Evolutionary conservation across 2,888 invertebrate genomes (phyloP).

Genomic region (Patella pellucida): DNA sequence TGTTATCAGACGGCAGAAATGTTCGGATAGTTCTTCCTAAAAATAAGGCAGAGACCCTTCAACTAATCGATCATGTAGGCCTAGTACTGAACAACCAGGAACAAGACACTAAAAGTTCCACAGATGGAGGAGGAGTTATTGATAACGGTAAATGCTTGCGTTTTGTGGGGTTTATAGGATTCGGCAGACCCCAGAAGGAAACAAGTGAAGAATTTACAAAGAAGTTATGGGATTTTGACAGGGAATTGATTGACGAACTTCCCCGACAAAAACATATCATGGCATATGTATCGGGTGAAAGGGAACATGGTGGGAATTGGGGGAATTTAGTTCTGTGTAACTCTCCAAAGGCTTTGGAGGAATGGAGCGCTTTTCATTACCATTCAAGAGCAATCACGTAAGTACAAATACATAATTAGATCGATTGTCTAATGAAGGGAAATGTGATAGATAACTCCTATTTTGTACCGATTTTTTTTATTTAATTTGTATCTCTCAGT

Average conservation of each 20-base stretch:
- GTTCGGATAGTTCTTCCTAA: not conserved
- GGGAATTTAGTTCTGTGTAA: not conserved
- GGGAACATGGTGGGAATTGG: not conserved
- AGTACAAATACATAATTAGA: too few species aligned
- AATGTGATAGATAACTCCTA: too few species aligned
- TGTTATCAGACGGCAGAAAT: not conserved
- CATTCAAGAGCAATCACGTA: not conserved
- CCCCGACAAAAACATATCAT: not conserved
- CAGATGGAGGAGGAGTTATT: not conserved
- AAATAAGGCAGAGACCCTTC: not conserved
- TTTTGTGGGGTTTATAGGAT: not conserved
- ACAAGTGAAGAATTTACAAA: not conserved
- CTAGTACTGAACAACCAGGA: not conserved
- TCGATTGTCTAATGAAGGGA: too few species aligned
- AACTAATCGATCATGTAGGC: not conserved
- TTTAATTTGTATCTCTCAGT: too few species aligned
- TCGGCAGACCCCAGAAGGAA: not conserved
- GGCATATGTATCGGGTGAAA: not conserved
- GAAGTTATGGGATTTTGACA: not conserved
- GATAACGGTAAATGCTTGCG: not conserved
- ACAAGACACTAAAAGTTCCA: not conserved
- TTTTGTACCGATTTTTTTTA: too few species aligned
- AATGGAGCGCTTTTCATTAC: not conserved
- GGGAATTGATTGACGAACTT: not conserved
- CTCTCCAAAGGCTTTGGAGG: not conserved